Conservation (phyloP, 2,113 vertebrate species). For the Cervus canadensis region DNA sequence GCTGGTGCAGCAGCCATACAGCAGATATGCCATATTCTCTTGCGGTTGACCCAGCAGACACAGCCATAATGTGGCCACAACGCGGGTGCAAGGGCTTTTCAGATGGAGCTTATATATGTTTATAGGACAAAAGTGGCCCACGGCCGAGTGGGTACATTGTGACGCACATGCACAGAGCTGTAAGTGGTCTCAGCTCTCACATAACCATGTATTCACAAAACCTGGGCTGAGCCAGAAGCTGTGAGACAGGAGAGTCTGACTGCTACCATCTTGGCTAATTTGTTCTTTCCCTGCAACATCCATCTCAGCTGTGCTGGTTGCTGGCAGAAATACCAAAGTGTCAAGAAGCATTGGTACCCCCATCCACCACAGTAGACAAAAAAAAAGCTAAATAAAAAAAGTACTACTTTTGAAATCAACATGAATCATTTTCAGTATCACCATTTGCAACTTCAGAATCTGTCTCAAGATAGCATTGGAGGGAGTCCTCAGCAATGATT, state of each 20-base stretch:
- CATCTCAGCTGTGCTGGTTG: neutral
- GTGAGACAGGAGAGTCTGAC: neutral
- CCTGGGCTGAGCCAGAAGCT: neutral
- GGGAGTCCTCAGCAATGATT: neutral
- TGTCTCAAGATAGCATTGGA: neutral
- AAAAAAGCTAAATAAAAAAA: neutral
- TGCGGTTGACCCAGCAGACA: neutral
- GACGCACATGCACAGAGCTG: neutral
- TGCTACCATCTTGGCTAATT: neutral
- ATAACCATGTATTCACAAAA: neutral
- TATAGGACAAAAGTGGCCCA: neutral
- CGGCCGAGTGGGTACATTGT: neutral
- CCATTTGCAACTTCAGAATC: neutral
- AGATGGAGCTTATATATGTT: neutral
- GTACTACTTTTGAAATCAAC: neutral
- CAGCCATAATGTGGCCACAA: neutral
- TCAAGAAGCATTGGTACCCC: rapidly evolving
- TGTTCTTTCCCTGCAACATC: neutral
- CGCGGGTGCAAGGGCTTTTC: neutral
- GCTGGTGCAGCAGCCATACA: rapidly evolving
- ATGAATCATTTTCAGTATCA: neutral
- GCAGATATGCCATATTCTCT: neutral
- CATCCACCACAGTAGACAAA: neutral
- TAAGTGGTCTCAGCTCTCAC: neutral
- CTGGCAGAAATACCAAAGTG: neutral